phyloP scores from a whole-genome alignment of 2,888 invertebrate species.

The Archaeoteleia sp. region DNA sequence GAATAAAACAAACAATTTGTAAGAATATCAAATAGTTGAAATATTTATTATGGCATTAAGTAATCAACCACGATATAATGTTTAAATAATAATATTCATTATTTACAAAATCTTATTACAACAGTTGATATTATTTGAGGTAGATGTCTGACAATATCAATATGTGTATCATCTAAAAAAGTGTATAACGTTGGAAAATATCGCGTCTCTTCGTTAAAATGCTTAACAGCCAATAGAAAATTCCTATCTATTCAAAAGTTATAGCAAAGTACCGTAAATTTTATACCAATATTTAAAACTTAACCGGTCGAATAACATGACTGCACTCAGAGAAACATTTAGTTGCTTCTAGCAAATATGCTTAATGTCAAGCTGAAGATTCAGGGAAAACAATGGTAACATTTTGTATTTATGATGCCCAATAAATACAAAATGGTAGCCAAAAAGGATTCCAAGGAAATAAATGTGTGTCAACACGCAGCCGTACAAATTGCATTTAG shows the following conservation, averaged over 20 bases:
- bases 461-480: too few relatives aligned
- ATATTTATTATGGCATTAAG: too few relatives aligned
- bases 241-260: slow-evolving; percentile 1
- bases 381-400: too few relatives aligned
- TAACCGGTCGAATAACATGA: background rate
- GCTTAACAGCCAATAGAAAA: background rate
- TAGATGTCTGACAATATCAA: slow-evolving; percentile 17
- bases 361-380: too few relatives aligned
- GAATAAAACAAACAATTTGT: too few relatives aligned
- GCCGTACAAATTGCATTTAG: too few relatives aligned
- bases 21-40: too few relatives aligned
- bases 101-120: slow-evolving; percentile 8
- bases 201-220: background rate
- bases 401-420: too few relatives aligned
- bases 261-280: background rate
- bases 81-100: slow-evolving; percentile 20
- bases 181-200: background rate
- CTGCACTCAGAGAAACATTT: slow-evolving; percentile 1
- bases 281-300: background rate
- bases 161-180: slow-evolving; percentile 1
- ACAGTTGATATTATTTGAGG: slow-evolving; percentile 15
- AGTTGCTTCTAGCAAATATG: slow-evolving; percentile 1
- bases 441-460: too few relatives aligned
- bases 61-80: too few relatives aligned
- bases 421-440: too few relatives aligned